Conservation (phyloP, 2,888 invertebrate genomes). For the Epinotia ramella region DNA sequence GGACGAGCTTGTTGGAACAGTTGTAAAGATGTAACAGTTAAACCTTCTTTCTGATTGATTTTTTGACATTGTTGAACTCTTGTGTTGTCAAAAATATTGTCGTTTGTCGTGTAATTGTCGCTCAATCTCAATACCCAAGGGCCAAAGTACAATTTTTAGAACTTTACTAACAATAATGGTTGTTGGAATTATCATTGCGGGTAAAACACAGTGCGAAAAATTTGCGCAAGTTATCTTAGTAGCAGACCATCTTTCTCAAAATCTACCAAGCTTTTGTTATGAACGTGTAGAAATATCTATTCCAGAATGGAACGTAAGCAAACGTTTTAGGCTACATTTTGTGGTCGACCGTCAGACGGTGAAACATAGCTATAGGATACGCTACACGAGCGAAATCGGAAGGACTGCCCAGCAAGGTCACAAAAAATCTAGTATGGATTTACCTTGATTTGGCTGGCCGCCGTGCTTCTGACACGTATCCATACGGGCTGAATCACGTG, state of each 20-base stretch:
- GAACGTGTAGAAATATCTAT: constrained; percentile 76
- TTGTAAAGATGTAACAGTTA: background rate
- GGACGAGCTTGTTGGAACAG: too few relatives aligned
- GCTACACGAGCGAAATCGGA: too few relatives aligned
- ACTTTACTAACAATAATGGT: constrained; percentile 63
- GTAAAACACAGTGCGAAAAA: constrained; percentile 79
- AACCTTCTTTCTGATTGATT: background rate
- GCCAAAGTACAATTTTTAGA: too few relatives aligned
- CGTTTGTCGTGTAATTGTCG: background rate
- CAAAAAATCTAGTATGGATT: too few relatives aligned
- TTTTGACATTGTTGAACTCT: background rate
- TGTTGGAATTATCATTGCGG: constrained; percentile 83
- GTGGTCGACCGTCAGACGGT: background rate
- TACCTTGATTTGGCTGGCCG: too few relatives aligned
- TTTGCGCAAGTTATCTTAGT: constrained; percentile 83
- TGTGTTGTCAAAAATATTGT: background rate
- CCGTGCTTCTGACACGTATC: too few relatives aligned
- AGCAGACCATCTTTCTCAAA: constrained; percentile 81
- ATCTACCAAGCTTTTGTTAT: constrained; percentile 84
- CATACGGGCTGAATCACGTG: too few relatives aligned
- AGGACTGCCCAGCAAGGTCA: too few relatives aligned
- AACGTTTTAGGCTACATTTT: background rate
- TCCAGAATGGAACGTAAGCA: constrained; percentile 81
- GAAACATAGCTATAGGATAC: too few relatives aligned
- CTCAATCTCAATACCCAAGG: too few relatives aligned